Evolutionary conservation across 2,113 vertebrate genomes (phyloP), one percentile per base, ranked within the genome.

Genomic region (Nipponia nippon): DNA sequence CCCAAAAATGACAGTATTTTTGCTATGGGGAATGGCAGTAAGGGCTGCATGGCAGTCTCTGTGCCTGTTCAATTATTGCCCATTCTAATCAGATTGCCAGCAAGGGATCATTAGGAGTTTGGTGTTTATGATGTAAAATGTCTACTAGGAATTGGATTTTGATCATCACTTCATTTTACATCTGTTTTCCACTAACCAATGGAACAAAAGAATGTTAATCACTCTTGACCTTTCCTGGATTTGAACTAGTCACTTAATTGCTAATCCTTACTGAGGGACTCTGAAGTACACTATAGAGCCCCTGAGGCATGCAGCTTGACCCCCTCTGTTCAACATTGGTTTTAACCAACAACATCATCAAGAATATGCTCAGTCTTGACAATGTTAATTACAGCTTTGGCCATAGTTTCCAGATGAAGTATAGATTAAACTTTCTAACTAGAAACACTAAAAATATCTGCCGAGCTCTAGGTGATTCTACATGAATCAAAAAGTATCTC

Each of bases 141-240:
- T 52, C 89, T 94, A 72, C 84, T 23, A 96, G 93, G 89, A 95
- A 94, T 79, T 93, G 87, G 81, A 89, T 96, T 96, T 95, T 95
- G 89, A 95, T 95, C 86, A 61, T 95, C 65, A 47, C 59, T 93
- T 89, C 73, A 87, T 93, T 94, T 95, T 96, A 87, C 91, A 96
- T 95, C 94, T 96, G 89, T 83, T 87, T 96, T 73, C 36, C 27
- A 27, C 73, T 94, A 91, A 93, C 91, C 78, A 91, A 61, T 82
- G 84, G 73, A 94, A 96, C 44, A 72, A 75, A 58, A 89, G 55
- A 61, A 17, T 75, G 65, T 87, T 96, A 96, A 95, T 93, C 87
- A 93, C 87, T 94, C 84, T 89, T 95, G 93, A 96, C 91, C 93
- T 96, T 93, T 95, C 23, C 78, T 82, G 84, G 44, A 65, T 90